Percentiles rank a stretch among this genome's conserved stretches.
phyloP scores from a whole-genome alignment of 2,888 invertebrate genomes.

The Dorcus parallelipipedus region DNA sequence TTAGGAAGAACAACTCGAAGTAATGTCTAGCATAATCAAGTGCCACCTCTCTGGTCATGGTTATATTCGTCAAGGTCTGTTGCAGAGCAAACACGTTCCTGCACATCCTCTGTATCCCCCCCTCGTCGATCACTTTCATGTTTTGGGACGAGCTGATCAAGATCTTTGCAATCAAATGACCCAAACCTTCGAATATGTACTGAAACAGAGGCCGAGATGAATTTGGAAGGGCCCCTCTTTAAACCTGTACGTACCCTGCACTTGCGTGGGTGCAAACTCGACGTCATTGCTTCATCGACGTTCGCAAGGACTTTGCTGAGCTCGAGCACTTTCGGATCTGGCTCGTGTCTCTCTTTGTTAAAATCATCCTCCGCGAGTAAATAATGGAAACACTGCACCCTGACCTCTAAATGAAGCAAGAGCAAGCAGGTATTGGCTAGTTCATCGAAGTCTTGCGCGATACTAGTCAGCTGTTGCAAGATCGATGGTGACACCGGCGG shows the following conservation, averaged over 20 bases:
- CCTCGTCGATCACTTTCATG: slow-evolving; percentile 76
- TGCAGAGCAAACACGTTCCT: slow-evolving; percentile 81
- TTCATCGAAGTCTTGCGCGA: slow-evolving; percentile 81
- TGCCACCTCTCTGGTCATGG: slow-evolving; percentile 75
- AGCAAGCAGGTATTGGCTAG: slow-evolving; percentile 87
- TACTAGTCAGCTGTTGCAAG: slow-evolving; percentile 63
- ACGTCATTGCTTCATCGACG: slow-evolving; percentile 74
- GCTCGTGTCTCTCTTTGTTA: slow-evolving; percentile 72
- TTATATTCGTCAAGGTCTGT: slow-evolving; percentile 81
- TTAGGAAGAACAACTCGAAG: slow-evolving; percentile 78
- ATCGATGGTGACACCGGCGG: slow-evolving; percentile 55
- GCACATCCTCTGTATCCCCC: slow-evolving; percentile 80
- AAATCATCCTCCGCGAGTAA: slow-evolving; percentile 54
- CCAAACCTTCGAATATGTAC: slow-evolving; percentile 89
- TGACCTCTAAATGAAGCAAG: slow-evolving; percentile 86
- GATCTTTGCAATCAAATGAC: slow-evolving; percentile 72
- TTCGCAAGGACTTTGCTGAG: slow-evolving; percentile 73
- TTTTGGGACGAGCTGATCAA: slow-evolving; percentile 77
- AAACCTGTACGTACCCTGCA: slow-evolving; percentile 57
- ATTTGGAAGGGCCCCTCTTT: not conserved
- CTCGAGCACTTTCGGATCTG: slow-evolving; percentile 72
- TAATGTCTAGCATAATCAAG: slow-evolving; percentile 87
- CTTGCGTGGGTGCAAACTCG: slow-evolving; percentile 73
- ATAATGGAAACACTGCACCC: slow-evolving; percentile 95
- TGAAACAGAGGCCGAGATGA: slow-evolving; percentile 45